Evolutionary conservation across 2,797 vertebrate species (phyloP), one percentile per base, ranked within the genome.

Genomic region (Triplophysa yarkandensis): DNA sequence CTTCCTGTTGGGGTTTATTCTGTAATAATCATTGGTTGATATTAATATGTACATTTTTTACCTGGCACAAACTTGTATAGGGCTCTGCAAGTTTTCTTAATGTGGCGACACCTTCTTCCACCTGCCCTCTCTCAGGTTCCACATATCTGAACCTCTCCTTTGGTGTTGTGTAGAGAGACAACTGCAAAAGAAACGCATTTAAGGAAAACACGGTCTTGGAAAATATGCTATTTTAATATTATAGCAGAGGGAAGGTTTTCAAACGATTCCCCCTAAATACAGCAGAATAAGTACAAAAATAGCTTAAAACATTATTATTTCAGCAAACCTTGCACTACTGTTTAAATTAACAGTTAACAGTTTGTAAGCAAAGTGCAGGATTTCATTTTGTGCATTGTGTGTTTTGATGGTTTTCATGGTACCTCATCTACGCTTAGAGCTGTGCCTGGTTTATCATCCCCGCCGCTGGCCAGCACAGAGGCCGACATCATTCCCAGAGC

Each of bases 361-460:
- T 10, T 11, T 9, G 9, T 9, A 39, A 39, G 8, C 36, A 39
- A 10, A 39, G 7, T 32, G 6, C 11, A 39, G 2, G 2, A 25
- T 25, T 25, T 25, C 50, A 14, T 25, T 4, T 1, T 23, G 3
- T 10, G 3, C 4, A 13, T 9, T 36, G n/a, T 32, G 27, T 13
- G 17, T 3, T n/a, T 72, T 17, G 65, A 21, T 27, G 11, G 13
- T 23, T 1, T 28, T 57, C 16, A n/a, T 17, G 5, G 50, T 84
- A 94, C 93, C 89, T 95, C 92, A 75, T 93, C 90, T 65, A 86
- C 44, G 78, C 85, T 93, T 79, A 93, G 57, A 41, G 83, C 63
- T 82, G 50, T 58, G 16, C 7, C 64, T 27, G 63, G 39, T 83
- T 74, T 87, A 77, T 92, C 86, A 43, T 88, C 88, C 68, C 91